Base-by-base conservation (phyloP, 2,888 invertebrate genomes). In the Leucania comma region DNA sequence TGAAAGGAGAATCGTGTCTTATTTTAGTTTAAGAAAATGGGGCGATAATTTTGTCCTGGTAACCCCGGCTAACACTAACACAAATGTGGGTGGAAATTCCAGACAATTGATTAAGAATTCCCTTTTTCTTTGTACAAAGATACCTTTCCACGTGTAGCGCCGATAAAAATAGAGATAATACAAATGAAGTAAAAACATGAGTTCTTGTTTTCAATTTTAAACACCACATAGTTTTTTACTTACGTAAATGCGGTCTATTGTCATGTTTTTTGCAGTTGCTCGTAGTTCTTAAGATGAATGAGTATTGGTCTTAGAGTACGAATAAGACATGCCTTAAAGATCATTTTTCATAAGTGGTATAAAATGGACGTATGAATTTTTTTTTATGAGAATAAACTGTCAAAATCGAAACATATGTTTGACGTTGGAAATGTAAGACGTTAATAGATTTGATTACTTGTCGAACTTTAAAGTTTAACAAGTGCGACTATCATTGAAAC, bases 211-310 rank as follows among this genome's bases (percentile, higher is more conserved):
- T 35, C 24, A 32, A 54, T 77, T 32, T 38, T 42, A 29, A 59
- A 71, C 2, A 26, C 48, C 22, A 48, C 32, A 32, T 26, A 3
- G 53, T 73, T 78, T 78, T 72, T 73, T 73, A 56, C 22, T 24
- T 0, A 32, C 0, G 14, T 68, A 67, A 69, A 77, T 38, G 32
- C 42, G 5, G 12, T 71, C 48, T 73, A 78, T 78, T 73, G 78
- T 60, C 53, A 38, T 54, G 54, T 56, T 75, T 73, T 78, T 73
- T 73, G 29, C 32, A n/a, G 12, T 24, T 48, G 46, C 8, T 59
- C 29, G 26, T 46, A 78, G 29, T 48, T 24, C 20, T 38, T 17
- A 26, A 53, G 48, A 59, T 73, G 78, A 73, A 78, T 73, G 72
- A 70, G 29, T 54, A 5, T 53, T 59, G 42, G 0, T 50, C 14